Conservation (phyloP, 2,113 vertebrate genomes). For the Eretmochelys imbricata region DNA sequence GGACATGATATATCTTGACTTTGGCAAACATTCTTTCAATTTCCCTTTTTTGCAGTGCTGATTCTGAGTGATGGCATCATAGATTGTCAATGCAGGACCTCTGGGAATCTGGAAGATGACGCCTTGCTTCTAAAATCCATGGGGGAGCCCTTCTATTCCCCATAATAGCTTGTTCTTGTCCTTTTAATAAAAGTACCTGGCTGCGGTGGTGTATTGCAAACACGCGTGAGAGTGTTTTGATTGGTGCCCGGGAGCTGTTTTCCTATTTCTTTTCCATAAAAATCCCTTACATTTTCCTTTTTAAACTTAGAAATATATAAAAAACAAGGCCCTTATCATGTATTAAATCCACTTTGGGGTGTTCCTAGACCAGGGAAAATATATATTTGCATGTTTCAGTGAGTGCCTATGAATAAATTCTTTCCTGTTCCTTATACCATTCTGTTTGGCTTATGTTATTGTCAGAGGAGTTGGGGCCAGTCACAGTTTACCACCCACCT, state of each 20-base stretch:
- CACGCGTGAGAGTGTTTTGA: background rate
- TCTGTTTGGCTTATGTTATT: too few relatives aligned
- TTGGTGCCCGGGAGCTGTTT: accelerated
- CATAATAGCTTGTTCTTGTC: background rate
- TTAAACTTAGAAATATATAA: background rate
- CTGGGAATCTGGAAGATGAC: background rate
- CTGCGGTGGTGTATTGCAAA: background rate
- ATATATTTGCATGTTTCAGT: background rate
- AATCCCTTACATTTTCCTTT: background rate
- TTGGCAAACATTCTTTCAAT: too few relatives aligned
- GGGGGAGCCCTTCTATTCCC: accelerated
- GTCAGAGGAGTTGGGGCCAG: too few relatives aligned
- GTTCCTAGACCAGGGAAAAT: background rate
- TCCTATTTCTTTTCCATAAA: background rate
- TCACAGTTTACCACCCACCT: too few relatives aligned
- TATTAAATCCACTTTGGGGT: background rate
- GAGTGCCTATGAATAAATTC: too few relatives aligned
- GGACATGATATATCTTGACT: too few relatives aligned
- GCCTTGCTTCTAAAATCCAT: background rate
- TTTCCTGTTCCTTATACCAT: too few relatives aligned
- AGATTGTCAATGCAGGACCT: background rate
- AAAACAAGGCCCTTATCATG: background rate
- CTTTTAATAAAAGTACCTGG: background rate
- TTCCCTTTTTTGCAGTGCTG: too few relatives aligned
- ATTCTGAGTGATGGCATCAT: background rate